Evolutionary conservation across 2,888 invertebrate species (phyloP).

Genomic region (Diaprepes abbreviatus): DNA sequence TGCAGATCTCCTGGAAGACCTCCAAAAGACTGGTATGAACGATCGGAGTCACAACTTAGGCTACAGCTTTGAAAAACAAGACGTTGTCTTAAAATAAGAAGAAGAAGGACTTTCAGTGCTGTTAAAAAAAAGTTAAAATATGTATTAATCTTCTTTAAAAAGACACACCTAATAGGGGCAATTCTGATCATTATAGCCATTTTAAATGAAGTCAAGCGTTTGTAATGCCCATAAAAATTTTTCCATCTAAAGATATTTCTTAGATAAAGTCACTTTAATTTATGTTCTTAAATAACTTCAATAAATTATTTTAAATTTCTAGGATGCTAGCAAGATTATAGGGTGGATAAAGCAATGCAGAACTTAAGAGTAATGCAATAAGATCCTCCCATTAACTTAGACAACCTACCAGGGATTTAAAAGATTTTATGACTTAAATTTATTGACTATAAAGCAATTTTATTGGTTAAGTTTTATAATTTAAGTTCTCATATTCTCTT

Average conservation of each 20-base stretch:
- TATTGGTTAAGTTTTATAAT: slow-evolving; percentile 68
- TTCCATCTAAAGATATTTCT: neutral
- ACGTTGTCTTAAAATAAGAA: no score
- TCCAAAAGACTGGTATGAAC: no score
- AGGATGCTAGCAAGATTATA: neutral
- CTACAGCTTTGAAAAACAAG: no score
- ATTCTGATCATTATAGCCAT: no score
- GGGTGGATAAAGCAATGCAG: neutral
- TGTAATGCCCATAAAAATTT: no score
- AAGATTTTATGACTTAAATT: slow-evolving; percentile 65
- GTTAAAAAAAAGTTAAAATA: no score
- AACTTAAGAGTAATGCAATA: neutral
- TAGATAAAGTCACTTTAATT: neutral
- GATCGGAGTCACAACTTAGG: no score
- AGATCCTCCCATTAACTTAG: slow-evolving; percentile 22
- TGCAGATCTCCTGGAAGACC: no score
- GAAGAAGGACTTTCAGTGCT: no score
- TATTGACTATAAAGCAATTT: slow-evolving; percentile 67
- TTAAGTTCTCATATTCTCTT: slow-evolving; percentile 61
- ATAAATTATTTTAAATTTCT: neutral
- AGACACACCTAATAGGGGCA: no score
- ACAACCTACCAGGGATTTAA: slow-evolving; percentile 48
- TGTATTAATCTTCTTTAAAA: no score
- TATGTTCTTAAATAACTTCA: neutral
- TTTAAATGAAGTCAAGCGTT: no score